A percentile compares a stretch with the other conserved stretches of the same genome.
These are phyloP conservation scores for Thymallus thymallus DNA, from an alignment of 2,113 vertebrate genomes.

Conservation along the genomic window DNA sequence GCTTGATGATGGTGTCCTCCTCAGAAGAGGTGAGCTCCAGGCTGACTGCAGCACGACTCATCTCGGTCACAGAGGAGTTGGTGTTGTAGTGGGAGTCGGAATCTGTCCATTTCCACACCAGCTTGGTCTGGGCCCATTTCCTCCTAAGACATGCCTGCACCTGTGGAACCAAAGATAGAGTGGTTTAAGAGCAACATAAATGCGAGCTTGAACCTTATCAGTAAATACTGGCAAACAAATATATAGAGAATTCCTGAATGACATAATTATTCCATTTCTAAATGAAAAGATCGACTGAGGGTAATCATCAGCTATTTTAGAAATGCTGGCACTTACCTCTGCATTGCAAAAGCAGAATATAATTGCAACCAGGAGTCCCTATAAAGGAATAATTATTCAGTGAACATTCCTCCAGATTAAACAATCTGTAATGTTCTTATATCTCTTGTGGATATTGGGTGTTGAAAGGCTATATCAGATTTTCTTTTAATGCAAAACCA, in stretches of 20 bases:
- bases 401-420: neutral
- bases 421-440: too few relatives aligned
- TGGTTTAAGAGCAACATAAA: neutral
- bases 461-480: neutral
- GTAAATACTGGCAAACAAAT: neutral
- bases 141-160: slow-evolving; percentile 70
- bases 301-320: too few relatives aligned
- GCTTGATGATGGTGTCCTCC: slow-evolving; percentile 3
- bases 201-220: neutral
- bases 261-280: neutral
- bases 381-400: slow-evolving; percentile 17
- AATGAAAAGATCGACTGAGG: neutral
- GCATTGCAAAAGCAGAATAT: slow-evolving; percentile 80
- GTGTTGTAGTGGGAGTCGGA: slow-evolving; percentile 67
- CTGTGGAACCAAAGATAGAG: slow-evolving; percentile 41
- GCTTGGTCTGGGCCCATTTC: slow-evolving; percentile 66
- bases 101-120: slow-evolving; percentile 57
- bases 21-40: slow-evolving; percentile 8
- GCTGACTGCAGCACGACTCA: slow-evolving; percentile 58
- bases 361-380: slow-evolving; percentile 78
- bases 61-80: slow-evolving; percentile 69
- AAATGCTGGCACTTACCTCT: slow-evolving; percentile 66
- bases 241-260: neutral
- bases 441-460: too few relatives aligned
- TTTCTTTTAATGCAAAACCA: neutral